Percentiles rank a stretch among this genome's conserved stretches.
These are phyloP conservation scores for Tichodroma muraria DNA, from an alignment of 2,113 vertebrate genomes.

Conservation along the genomic window DNA sequence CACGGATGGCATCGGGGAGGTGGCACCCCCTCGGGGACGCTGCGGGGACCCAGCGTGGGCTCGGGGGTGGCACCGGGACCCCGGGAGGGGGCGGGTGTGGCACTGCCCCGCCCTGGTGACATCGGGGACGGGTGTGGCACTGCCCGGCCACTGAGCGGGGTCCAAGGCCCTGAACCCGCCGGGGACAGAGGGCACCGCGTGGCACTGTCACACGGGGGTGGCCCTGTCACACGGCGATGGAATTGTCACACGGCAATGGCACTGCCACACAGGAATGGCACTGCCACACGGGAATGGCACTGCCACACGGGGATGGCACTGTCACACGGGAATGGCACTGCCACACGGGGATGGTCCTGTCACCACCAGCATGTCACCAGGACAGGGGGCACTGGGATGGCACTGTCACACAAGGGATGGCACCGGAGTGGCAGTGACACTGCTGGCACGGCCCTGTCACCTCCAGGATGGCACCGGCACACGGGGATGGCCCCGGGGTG, in stretches of 20 bases:
- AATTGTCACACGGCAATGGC: not conserved
- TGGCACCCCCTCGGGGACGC: not conserved
- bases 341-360: too few species aligned
- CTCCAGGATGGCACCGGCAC: too few species aligned
- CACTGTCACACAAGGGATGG: too few species aligned
- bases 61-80: too few species aligned
- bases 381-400: too few species aligned
- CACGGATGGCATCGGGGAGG: not conserved
- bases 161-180: not conserved
- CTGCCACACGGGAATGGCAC: not conserved
- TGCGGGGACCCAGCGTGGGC: too few species aligned
- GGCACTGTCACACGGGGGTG: not conserved
- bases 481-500: not conserved
- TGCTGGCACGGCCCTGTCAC: too few species aligned
- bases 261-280: not conserved
- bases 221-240: too few species aligned
- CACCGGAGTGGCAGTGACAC: too few species aligned
- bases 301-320: not conserved
- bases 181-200: not conserved
- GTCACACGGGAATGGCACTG: not conserved
- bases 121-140: not conserved
- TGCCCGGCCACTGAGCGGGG: not conserved
- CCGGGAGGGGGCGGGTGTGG: not conserved
- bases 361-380: too few species aligned
- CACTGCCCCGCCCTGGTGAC: not conserved